Base-by-base conservation (phyloP, 1,140 invertebrate genomes). In the Dinoponera quadriceps region DNA sequence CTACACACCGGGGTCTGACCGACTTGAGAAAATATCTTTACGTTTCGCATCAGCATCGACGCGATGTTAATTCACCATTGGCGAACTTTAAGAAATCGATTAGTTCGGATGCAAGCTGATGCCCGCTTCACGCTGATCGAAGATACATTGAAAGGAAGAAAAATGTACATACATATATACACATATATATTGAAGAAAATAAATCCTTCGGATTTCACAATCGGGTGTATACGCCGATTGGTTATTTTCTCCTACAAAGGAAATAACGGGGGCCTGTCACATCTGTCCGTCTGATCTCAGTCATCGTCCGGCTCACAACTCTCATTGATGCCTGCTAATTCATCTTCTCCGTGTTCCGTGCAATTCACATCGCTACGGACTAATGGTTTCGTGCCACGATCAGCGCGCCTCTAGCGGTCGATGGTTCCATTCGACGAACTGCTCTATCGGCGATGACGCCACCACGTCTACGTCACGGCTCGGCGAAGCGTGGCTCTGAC, bases 391-490 rank as follows among this genome's bases (percentile, higher is more conserved):
- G 69, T 71, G 74, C 49, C 77, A 54, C 75, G 88, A 89, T 78
- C 71, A 71, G 22, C 25, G 82, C 71, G 88, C 86, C 84, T 44
- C 84, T 84, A 62, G 81, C 44, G 80, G 84, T 54, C 48, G 75
- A 57, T 22, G n/a, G 71, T 86, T 33, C 57, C 65, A 90, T 89
- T n/a, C 78, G 82, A 86, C 72, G 80, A n/a, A 63, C 49, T 57
- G 54, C 57, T 84, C 62, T 57, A 71, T 88, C 68, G 83, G 60
- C 80, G 87, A 89, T 92, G 90, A 91, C 90, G 90, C 73, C 75
- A 72, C 73, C 75, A 72, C 82, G 72, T 80, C 91, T 93, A 93
- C 92, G 92, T 93, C 92, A 93, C 91, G 66, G 81, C 78, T 82
- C 87, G 88, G 90, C 78, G 90, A 87, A 87, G 86, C 66, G 83